Conservation (phyloP, 2,113 vertebrate species). For the Megaleporinus macrocephalus region DNA sequence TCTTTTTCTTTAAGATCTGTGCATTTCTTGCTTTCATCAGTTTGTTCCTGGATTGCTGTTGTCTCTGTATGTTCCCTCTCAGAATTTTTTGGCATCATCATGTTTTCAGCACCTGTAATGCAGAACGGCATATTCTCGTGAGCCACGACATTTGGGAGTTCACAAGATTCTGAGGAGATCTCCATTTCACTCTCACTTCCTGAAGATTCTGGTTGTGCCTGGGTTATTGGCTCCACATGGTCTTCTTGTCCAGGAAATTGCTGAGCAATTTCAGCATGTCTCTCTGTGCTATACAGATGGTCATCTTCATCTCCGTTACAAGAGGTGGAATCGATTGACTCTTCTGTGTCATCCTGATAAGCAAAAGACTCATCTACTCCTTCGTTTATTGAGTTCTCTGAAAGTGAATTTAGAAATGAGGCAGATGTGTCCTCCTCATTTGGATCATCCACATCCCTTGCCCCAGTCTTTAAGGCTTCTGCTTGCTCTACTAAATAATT, state of each 20-base stretch:
- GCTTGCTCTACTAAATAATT: constrained; percentile 78
- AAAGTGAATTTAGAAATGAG: constrained; percentile 92
- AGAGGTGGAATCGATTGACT: constrained; percentile 90
- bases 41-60: background rate
- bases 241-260: constrained; percentile 43
- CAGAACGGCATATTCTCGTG: constrained; percentile 20
- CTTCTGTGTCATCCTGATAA: constrained; percentile 91
- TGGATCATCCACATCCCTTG: constrained; percentile 64
- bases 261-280: constrained; percentile 73
- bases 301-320: constrained; percentile 89
- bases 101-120: constrained; percentile 18
- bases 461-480: constrained; percentile 53
- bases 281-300: constrained; percentile 85
- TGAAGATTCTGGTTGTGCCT: constrained; percentile 53
- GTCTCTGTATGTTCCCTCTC: constrained; percentile 18
- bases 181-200: constrained; percentile 71
- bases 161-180: constrained; percentile 66
- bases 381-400: constrained; percentile 91
- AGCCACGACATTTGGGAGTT: constrained; percentile 38
- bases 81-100: constrained; percentile 19
- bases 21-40: constrained; percentile 3
- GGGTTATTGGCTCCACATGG: constrained; percentile 11
- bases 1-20: constrained; percentile 5
- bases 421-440: constrained; percentile 86
- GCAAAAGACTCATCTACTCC: constrained; percentile 91